Percentiles rank a stretch among this genome's conserved stretches.
Evolutionary conservation across 2,888 invertebrate genomes (phyloP).

Genomic region (Agrotis puta): DNA sequence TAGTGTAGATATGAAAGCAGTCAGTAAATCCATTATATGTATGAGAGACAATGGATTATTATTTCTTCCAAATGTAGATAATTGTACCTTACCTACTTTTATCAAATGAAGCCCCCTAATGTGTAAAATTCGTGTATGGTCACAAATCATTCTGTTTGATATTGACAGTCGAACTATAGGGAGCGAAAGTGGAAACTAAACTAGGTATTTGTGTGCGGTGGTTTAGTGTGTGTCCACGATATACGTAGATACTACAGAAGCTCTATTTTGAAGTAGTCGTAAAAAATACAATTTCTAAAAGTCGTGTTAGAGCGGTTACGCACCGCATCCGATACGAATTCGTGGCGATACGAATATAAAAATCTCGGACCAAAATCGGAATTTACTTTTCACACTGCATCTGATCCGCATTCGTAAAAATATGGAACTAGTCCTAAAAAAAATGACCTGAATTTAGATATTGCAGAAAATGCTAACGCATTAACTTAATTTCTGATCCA

Average conservation of each 20-base stretch:
- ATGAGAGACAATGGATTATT: neutral
- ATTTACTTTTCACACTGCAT: too few species aligned
- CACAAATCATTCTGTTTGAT: conserved; percentile 62
- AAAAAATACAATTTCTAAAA: neutral
- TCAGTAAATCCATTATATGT: neutral
- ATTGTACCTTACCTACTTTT: neutral
- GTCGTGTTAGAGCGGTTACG: too few species aligned
- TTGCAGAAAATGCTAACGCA: too few species aligned
- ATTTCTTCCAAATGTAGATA: neutral
- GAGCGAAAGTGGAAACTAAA: conserved; percentile 71
- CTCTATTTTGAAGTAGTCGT: neutral
- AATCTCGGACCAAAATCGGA: too few species aligned
- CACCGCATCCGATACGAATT: too few species aligned
- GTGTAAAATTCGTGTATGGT: conserved; percentile 12
- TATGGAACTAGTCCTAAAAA: too few species aligned
- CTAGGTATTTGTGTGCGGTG: conserved; percentile 77
- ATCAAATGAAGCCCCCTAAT: neutral
- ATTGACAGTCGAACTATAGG: conserved; percentile 70
- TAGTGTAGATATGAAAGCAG: too few species aligned
- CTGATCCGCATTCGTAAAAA: too few species aligned
- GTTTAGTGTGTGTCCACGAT: conserved; percentile 65
- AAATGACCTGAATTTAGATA: too few species aligned
- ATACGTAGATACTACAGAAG: conserved; percentile 37
- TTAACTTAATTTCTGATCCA: too few species aligned
- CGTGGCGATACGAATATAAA: too few species aligned